phyloP scores from a whole-genome alignment of 2,797 vertebrate species.

The Aldrovandia affinis region DNA sequence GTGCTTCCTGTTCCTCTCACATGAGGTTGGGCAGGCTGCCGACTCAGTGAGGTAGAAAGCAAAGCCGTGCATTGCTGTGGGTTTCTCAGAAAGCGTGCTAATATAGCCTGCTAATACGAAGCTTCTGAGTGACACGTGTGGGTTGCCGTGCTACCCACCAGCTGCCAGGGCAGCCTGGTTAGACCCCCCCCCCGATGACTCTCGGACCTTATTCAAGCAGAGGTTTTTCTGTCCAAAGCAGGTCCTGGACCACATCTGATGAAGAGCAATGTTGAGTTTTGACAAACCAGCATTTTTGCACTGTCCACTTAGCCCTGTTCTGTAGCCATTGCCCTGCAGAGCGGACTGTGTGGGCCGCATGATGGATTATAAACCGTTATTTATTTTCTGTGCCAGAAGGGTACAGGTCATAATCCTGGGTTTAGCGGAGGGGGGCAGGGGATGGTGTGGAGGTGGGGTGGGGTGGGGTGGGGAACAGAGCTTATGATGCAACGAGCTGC shows the following conservation, averaged over 20 bases:
- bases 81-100: conserved; percentile 58
- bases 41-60: neutral
- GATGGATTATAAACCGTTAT: no score
- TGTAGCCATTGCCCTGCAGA: conserved; percentile 70
- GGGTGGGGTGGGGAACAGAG: neutral
- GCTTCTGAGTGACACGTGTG: conserved; percentile 42
- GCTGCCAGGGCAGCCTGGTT: conserved; percentile 33
- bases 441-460: no score
- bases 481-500: conserved; percentile 47
- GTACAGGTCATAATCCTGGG: conserved; percentile 43
- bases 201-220: neutral
- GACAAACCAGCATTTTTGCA: neutral
- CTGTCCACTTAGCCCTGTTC: conserved; percentile 21
- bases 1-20: neutral
- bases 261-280: neutral
- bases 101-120: conserved; percentile 58
- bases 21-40: neutral
- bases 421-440: conserved; percentile 28
- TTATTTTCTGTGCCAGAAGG: conserved; percentile 62
- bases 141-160: conserved; percentile 27
- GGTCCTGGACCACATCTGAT: neutral
- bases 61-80: conserved; percentile 28
- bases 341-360: conserved; percentile 48
- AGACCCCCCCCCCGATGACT: neutral
- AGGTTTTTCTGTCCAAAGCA: neutral